Evolutionary conservation across 1,140 invertebrate species (phyloP), one percentile per base, ranked within the genome.

Genomic region (Ectropis grisescens): DNA sequence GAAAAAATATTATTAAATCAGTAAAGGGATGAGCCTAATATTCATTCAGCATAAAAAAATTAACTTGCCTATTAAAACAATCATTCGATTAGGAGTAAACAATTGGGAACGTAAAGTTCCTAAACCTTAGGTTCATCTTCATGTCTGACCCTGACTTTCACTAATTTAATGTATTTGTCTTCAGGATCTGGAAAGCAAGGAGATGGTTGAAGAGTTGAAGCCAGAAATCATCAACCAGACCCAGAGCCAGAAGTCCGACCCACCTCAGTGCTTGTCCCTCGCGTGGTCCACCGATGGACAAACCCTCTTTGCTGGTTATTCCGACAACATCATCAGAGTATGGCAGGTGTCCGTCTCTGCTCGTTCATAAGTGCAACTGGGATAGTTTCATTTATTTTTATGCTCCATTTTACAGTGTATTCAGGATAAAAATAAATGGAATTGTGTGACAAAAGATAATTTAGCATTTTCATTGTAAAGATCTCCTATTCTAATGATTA

Each of bases 221-320:
- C 95, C 96, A 9, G 97, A 99, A 69, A 92, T 98, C 54, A 91
- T 97, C 15, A 68, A 76, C 46, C 64, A 76, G 37, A 87, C 86
- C 14, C 86, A 87, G 16, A 88, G 85, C 2, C 86, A 86, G 31
- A 96, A 96, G 78, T 89, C 93, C 37, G 94, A 96, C 52, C 93
- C 94, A 55, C 96, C 97, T 16, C 92, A 98, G 70, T 99, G 98
- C 84, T 88, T 98, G 33, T 99, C 96, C 8, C 86, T 99, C 53
- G 97, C 98, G 4, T 99, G 98, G 98, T 99, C 97, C 39, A 95
- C 94, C 32, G 98, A 99, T 85, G 98, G 98, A 47, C 96, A 99
- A 84, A 99, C 97, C 22, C 84, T 99, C 44, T 99, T 98, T 81
- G 97, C 98, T 80, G 98, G 98, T 29, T 99, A 99, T 85, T 97